Evolutionary conservation across 2,888 invertebrate species (phyloP), one percentile per base, ranked within the genome.

Genomic region (Beris morrisii): DNA sequence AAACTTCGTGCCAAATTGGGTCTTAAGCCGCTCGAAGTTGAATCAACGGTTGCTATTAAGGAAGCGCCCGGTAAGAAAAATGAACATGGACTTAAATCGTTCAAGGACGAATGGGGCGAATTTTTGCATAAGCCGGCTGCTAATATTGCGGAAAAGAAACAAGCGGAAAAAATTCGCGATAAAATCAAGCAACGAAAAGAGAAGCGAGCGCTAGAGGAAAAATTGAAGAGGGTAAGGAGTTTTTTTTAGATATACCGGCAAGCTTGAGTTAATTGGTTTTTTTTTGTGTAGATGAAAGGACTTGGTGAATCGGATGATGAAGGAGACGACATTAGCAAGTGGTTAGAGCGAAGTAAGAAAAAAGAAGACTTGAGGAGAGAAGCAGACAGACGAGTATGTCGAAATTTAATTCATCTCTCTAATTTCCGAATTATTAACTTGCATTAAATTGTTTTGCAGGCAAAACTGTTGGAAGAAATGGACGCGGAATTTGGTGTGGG

Each of bases 401-500:
- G 38, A 55, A n/a, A 57, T 38, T 5, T 68, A 32, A 30, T 56
- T 66, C 38, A 38, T 38, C 38, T 1, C 22, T 22, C 2, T 38
- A 5, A 38, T 38, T 38, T 38, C 38, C 3, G 22, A 53, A 15
- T 15, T 3, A 53, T 73, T 73, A 22, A 22, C 22, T 22, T 22
- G 3, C 22, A 22, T 38, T 38, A 5, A 38, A 38, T 38, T 38
- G 7, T 3, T 67, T 66, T 74, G 6, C 76, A 92, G 93, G 97
- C 95, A 28, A 95, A 94, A 78, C 86, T 93, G 84, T 80, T 98
- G 75, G 95, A 97, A 81, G 95, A 97, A 81, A 86, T 98, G 84
- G 98, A 98, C 81, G 91, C 88, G 72, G 95, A 93, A 78, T 97
- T 97, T 84, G 97, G 96, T 38, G 88, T 96, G 69, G 86, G 88